A percentile compares a stretch with the other conserved stretches of the same genome.
These are phyloP conservation scores for Calliopum simillimum DNA, from an alignment of 2,888 invertebrate species.

Conservation along the genomic window DNA sequence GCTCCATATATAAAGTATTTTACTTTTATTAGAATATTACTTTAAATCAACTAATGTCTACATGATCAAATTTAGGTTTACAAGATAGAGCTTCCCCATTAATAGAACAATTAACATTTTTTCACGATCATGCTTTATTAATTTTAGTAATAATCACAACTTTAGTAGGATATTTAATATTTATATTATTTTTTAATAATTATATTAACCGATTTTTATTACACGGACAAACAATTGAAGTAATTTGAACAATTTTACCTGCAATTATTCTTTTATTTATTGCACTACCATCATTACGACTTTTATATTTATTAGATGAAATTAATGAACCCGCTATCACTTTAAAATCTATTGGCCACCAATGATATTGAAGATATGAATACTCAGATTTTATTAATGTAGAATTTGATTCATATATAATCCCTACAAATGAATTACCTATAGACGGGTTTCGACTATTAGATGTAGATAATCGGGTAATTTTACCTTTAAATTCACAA, in stretches of 20 bases:
- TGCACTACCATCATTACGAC: slow-evolving; percentile 72
- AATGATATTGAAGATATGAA: slow-evolving; percentile 78
- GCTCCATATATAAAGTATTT: slow-evolving; percentile 74
- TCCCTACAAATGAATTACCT: slow-evolving; percentile 66
- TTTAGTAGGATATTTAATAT: slow-evolving; percentile 72
- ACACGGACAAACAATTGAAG: slow-evolving; percentile 69
- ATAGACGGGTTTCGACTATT: slow-evolving; percentile 70
- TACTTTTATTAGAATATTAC: slow-evolving; percentile 72
- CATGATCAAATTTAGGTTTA: slow-evolving; percentile 71
- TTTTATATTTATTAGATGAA: slow-evolving; percentile 75
- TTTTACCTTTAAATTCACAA: slow-evolving; percentile 73
- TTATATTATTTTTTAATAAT: slow-evolving; percentile 71
- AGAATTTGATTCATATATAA: slow-evolving; percentile 75
- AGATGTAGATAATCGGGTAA: slow-evolving; percentile 75
- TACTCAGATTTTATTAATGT: slow-evolving; percentile 73
- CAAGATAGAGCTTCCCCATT: slow-evolving; percentile 74
- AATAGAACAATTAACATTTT: slow-evolving; percentile 77
- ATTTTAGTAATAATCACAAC: slow-evolving; percentile 74
- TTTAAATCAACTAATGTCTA: slow-evolving; percentile 71
- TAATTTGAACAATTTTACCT: slow-evolving; percentile 75
- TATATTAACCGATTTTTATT: slow-evolving; percentile 70
- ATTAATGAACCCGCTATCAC: slow-evolving; percentile 71
- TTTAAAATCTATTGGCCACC: slow-evolving; percentile 74
- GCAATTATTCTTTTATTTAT: slow-evolving; percentile 74
- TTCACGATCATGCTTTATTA: slow-evolving; percentile 74